Evolutionary conservation across 1,140 invertebrate genomes (phyloP).

Genomic region (Sarcophaga bullata): DNA sequence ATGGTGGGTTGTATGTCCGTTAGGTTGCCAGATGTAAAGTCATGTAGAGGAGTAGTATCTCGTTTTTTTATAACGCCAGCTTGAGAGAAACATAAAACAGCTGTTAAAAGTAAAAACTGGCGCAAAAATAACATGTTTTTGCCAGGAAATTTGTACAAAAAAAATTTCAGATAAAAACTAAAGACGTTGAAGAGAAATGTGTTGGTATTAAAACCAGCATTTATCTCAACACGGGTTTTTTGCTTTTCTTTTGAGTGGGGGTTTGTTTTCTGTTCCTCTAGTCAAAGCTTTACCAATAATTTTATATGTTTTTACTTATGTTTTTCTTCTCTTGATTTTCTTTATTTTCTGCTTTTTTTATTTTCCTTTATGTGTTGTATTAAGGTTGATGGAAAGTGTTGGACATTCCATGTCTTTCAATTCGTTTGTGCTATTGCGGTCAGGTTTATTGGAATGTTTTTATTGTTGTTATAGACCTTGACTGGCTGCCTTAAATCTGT

Average conservation of each 20-base stretch:
- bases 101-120: background rate
- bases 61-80: slow-evolving; percentile 25
- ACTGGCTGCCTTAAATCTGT: background rate
- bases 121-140: too few relatives aligned
- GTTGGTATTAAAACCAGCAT: too few relatives aligned
- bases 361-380: background rate
- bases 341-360: background rate
- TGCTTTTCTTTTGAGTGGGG: too few relatives aligned
- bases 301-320: too few relatives aligned
- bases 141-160: too few relatives aligned
- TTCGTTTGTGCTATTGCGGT: background rate
- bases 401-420: slow-evolving; percentile 18
- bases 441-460: slow-evolving; percentile 16
- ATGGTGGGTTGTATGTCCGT: background rate
- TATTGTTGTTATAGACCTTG: background rate
- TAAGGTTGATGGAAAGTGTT: background rate
- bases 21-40: background rate
- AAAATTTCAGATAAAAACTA: too few relatives aligned
- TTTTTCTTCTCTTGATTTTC: background rate
- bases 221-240: too few relatives aligned
- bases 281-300: too few relatives aligned
- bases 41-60: background rate
- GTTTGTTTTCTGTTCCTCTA: too few relatives aligned
- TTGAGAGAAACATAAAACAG: background rate
- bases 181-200: too few relatives aligned